phyloP scores from a whole-genome alignment of 2,113 vertebrate genomes.

The Pomatostomus ruficeps region DNA sequence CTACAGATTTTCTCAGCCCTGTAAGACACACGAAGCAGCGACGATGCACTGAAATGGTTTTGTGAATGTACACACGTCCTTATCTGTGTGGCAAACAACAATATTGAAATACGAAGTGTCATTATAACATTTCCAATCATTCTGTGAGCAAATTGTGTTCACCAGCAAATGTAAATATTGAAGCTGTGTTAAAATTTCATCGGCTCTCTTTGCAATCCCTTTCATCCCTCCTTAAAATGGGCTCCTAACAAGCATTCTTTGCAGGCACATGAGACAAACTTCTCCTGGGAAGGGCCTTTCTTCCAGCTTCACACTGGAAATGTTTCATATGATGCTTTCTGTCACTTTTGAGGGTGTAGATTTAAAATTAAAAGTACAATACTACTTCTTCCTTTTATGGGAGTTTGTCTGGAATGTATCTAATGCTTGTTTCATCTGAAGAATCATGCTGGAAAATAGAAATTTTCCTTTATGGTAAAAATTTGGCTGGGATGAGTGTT shows the following conservation, averaged over 20 bases:
- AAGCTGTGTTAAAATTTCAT: conserved; percentile 1
- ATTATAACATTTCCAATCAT: background rate
- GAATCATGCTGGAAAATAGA: background rate
- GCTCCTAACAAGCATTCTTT: background rate
- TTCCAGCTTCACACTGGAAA: background rate
- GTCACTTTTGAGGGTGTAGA: background rate
- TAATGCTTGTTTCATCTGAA: background rate
- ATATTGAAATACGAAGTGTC: background rate
- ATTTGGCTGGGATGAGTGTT: background rate
- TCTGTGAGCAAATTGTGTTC: background rate
- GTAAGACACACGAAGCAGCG: background rate
- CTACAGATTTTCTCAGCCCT: background rate
- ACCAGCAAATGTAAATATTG: conserved; percentile 7
- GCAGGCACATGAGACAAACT: background rate
- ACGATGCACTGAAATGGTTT: background rate
- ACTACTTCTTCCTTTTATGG: background rate
- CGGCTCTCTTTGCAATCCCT: background rate
- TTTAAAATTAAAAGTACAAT: background rate
- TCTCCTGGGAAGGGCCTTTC: background rate
- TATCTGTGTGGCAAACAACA: background rate
- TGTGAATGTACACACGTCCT: background rate
- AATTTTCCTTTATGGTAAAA: background rate
- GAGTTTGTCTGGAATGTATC: background rate
- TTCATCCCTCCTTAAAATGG: background rate
- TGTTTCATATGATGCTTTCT: background rate